Evolutionary conservation across 2,888 invertebrate species (phyloP), one percentile per base, ranked within the genome.

Genomic region (Platycheirus rosarum): DNA sequence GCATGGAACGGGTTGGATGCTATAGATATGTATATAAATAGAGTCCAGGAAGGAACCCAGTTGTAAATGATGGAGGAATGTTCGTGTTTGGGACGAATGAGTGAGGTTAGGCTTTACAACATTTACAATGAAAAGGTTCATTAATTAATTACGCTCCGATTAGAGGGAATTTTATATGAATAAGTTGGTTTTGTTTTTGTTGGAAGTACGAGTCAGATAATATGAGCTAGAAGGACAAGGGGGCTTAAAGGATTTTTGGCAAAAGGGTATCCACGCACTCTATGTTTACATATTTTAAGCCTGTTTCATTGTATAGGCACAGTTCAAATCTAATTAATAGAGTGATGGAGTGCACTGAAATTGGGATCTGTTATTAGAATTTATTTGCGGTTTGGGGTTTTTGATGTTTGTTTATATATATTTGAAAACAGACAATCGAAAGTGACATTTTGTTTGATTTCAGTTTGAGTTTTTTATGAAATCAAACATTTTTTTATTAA

Each of bases 121-220:
- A 49, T 60, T 69, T 26, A 29, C 69, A 16, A 55, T 63, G 57
- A 23, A 70, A 51, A 44, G 60, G 70, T 57, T 65, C 49, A 80
- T 75, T 80, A 80, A 80, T 75, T 70, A 75, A 80, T 80, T 75
- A 65, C 60, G 48, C 70, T 70, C 57, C 69, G 69, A 65, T 70
- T 66, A 78, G 57, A 40, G 37, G 57, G 37, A 53, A 66, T 60
- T 70, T 70, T 35, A 40, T 55, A 20, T 23, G 49, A 60, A 75
- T 60, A 65, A 57, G 63, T 14, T 57, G n/a, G 55, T 20, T 42
- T 69, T 63, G 48, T 37, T 65, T 32, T 71, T 65, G 62, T 44
- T 3, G 49, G 57, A 53, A 46, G 8, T 11, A 1, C 20, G 18
- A 11, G 13, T 7, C 4, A 18, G 14, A 23, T 32, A 7, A 32